phyloP scores from a whole-genome alignment of 2,113 vertebrate genomes.

The Seriola quinqueradiata region DNA sequence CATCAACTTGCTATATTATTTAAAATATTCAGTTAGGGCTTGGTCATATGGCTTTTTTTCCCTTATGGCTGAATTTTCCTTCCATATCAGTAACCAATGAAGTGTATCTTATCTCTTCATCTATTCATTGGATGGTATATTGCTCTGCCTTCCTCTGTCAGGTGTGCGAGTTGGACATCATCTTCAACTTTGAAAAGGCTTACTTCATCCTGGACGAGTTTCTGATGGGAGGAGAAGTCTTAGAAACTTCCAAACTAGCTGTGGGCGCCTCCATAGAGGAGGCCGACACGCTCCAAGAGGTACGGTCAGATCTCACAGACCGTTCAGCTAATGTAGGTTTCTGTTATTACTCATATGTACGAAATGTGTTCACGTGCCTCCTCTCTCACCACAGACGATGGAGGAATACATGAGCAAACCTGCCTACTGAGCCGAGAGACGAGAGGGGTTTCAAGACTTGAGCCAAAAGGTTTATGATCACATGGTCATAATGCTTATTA shows the following conservation, averaged over 20 bases:
- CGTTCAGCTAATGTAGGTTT: not conserved
- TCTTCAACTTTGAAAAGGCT: constrained; percentile 98
- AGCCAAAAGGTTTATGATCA: constrained; percentile 1
- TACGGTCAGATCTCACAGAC: constrained; percentile 69
- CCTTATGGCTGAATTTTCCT: not conserved
- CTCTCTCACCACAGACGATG: constrained; percentile 88
- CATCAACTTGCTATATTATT: not conserved
- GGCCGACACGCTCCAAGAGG: constrained; percentile 93
- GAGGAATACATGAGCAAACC: constrained; percentile 96
- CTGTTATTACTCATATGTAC: not conserved
- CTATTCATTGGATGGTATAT: not conserved
- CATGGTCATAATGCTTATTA: not conserved
- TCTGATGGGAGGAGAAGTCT: constrained; percentile 93
- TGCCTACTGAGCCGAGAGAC: constrained; percentile 80
- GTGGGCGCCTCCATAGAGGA: constrained; percentile 90
- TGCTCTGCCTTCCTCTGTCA: constrained; percentile 59
- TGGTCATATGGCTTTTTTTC: not conserved
- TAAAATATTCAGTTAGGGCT: not conserved
- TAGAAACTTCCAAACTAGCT: constrained; percentile 91
- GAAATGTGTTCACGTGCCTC: constrained; percentile 17
- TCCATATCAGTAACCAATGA: not conserved
- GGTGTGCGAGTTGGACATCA: constrained; percentile 97
- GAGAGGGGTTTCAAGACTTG: constrained; percentile 5
- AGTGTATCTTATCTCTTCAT: no score
- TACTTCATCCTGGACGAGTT: constrained; percentile 97